These are phyloP conservation scores for Takifugu flavidus DNA, from an alignment of 2,113 vertebrate species.

Conservation along the genomic window DNA sequence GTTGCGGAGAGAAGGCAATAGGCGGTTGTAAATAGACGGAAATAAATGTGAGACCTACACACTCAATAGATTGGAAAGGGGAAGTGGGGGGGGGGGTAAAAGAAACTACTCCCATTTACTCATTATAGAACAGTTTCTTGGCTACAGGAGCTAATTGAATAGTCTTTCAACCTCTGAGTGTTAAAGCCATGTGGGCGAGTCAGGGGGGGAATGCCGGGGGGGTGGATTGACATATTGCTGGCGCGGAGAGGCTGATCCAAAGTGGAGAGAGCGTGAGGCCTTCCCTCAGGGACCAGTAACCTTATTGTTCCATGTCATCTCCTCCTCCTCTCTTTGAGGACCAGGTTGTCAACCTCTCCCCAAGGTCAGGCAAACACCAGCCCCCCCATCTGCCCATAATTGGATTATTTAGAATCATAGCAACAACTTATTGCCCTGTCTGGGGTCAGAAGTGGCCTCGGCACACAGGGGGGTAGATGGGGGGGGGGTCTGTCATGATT, in stretches of 20 bases:
- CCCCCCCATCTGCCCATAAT: slow-evolving; percentile 49
- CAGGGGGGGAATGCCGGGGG: not conserved
- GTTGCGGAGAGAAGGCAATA: slow-evolving; percentile 61
- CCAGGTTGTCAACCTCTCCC: slow-evolving; percentile 70
- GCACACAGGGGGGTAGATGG: slow-evolving; percentile 23
- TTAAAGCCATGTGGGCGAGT: not conserved
- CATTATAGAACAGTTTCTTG: slow-evolving; percentile 44
- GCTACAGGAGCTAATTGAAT: slow-evolving; percentile 53
- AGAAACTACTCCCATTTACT: slow-evolving; percentile 36
- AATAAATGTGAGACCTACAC: slow-evolving; percentile 56
- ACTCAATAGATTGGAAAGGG: slow-evolving; percentile 37
- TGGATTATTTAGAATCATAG: slow-evolving; percentile 71
- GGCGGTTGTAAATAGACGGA: slow-evolving; percentile 62
- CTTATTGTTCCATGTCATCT: slow-evolving; percentile 69
- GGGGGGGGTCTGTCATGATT: slow-evolving; percentile 46
- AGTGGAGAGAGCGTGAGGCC: slow-evolving; percentile 45
- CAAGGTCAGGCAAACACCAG: slow-evolving; percentile 61
- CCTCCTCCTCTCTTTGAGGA: slow-evolving; percentile 66
- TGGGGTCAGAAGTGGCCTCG: slow-evolving; percentile 58
- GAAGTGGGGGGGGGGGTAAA: slow-evolving; percentile 9
- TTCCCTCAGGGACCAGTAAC: slow-evolving; percentile 63
- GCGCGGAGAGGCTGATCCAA: slow-evolving; percentile 65
- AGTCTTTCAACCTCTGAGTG: slow-evolving; percentile 26
- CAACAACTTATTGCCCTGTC: slow-evolving; percentile 52
- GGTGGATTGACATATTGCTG: slow-evolving; percentile 61